Percentiles rank a stretch among this genome's conserved stretches.
Conservation (phyloP, 2,113 vertebrate species). For the Apus apus region DNA sequence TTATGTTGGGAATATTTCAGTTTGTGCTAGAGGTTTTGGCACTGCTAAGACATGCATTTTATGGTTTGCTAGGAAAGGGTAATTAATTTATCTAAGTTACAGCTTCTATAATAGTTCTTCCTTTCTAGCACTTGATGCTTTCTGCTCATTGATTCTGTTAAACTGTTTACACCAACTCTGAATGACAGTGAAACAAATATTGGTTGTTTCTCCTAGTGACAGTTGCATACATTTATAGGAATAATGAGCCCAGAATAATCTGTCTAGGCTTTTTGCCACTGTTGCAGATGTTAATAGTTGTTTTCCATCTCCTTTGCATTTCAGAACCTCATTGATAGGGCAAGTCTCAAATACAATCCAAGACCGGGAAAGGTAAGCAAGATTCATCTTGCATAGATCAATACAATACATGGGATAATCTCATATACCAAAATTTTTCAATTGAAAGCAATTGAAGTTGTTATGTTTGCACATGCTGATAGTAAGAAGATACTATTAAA, state of each 20-base stretch:
- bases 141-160: neutral
- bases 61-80: neutral
- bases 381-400: neutral
- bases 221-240: neutral
- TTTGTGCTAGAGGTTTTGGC: neutral
- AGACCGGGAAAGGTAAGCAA: conserved; percentile 82
- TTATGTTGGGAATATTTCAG: neutral
- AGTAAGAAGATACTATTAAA: neutral
- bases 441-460: neutral
- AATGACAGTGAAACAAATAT: neutral
- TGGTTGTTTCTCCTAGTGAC: neutral
- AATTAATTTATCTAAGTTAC: neutral
- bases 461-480: neutral
- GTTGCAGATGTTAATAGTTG: neutral
- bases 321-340: conserved; percentile 72
- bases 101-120: neutral
- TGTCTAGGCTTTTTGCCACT: neutral
- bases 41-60: neutral
- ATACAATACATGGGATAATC: neutral
- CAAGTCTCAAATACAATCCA: conserved; percentile 75
- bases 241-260: neutral
- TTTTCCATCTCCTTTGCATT: conserved; percentile 61
- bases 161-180: neutral
- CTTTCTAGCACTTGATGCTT: neutral
- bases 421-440: neutral